Evolutionary conservation across 2,113 vertebrate species (phyloP).

Genomic region (Lycaon pictus): DNA sequence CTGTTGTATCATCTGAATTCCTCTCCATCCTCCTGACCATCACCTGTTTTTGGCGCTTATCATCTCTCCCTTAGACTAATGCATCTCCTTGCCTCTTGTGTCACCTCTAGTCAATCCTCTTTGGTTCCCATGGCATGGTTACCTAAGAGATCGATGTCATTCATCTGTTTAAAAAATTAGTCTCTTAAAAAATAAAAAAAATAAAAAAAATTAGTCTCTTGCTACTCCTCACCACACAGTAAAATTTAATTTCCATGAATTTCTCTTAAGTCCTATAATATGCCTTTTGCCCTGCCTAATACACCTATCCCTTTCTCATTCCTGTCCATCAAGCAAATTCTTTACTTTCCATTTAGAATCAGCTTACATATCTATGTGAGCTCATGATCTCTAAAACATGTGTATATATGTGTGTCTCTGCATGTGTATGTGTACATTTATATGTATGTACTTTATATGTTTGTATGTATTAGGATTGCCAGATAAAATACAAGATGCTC

Average conservation of each 20-base stretch:
- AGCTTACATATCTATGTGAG: neutral
- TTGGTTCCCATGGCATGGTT: neutral
- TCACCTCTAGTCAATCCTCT: neutral
- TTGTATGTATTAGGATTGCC: neutral
- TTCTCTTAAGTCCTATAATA: conserved; percentile 4
- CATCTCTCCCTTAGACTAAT: neutral
- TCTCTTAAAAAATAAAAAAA: too few species aligned
- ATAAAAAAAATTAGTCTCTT: neutral
- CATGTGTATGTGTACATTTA: neutral
- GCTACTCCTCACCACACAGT: neutral
- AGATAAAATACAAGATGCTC: neutral
- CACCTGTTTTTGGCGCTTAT: neutral
- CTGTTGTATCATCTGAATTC: neutral
- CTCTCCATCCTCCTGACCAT: neutral
- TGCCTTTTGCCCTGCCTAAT: neutral
- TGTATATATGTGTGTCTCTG: neutral
- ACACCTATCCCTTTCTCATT: neutral
- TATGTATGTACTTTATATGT: neutral
- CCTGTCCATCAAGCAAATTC: neutral
- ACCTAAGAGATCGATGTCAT: neutral
- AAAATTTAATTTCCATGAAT: neutral
- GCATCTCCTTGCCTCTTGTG: neutral
- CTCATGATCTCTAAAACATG: neutral
- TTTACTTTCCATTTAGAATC: neutral
- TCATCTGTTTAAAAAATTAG: neutral